Evolutionary conservation across 2,888 invertebrate genomes (phyloP), one percentile per base, ranked within the genome.

Genomic region (Coronaproctus castanopsis): DNA sequence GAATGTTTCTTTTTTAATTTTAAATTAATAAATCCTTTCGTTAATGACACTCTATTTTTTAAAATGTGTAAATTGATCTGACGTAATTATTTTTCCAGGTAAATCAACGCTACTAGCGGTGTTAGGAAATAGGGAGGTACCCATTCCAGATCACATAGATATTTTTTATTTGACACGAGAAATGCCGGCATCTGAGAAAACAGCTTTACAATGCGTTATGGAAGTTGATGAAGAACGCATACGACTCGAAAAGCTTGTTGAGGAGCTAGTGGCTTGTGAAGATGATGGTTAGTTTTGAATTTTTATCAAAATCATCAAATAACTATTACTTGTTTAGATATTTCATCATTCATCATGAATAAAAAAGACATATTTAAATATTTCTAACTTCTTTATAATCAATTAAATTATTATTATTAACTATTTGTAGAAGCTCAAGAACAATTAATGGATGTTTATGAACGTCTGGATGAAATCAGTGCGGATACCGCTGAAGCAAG

Each of bases 151-250:
- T 2, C 89, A 92, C 71, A 89, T 98, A 65, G 98, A 98, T 75
- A 96, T 97, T 68, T 99, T 95, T 75, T 88, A 97, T 73, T 77
- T 98, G 70, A 87, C 90, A 10, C 80, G 97, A 56, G 98, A 98
- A 76, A 96, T 97, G 83, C 87, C 93, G 1, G 96, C 98, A n/a
- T 91, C 91, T 63, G 88, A 93, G 68, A 97, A 97, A 76, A 82
- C 88, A 14, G 98, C 98, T 2, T 76, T 99, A 58, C 78, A 92
- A 71, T 90, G 92, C 71, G 98, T 99, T 49, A 91, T 96, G 87
- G 97, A 98, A 72, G 98, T 98, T 0, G 98, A 99, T 68, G 84
- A 89, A 69, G 96, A 97, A 70, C 78, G 96, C 58, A 77, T 90
- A 58, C 79, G 87, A 63, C 76, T 99, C 57, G 98, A 99, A 71